Evolutionary conservation across 1,140 invertebrate genomes (phyloP), one percentile per base, ranked within the genome.

Genomic region (Zaprionus nigranus): DNA sequence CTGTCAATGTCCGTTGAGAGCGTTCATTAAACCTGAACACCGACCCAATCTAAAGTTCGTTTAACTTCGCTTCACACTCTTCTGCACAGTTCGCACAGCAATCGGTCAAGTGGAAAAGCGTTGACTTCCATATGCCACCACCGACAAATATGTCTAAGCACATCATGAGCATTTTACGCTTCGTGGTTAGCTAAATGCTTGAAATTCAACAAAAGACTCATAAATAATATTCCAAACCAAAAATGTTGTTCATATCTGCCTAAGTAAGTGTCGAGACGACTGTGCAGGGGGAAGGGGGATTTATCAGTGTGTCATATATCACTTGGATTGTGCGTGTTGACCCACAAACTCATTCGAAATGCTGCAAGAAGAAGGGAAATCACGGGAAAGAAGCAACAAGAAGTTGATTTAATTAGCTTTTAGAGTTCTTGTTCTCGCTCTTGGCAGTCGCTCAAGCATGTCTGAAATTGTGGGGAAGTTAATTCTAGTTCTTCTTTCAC

Each of bases 371-470:
- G 22, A 15, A 53, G 58, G 51, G 17, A 7, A 28, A 7, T 7
- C 7, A 28, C 26, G 24, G 30, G 3, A 7, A 34, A 61, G 63
- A 43, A 64, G 75, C 75, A 56, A 36, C 17, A 71, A 68, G 66
- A 68, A 74, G 54, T 69, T 74, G 59, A 81, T 84, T 88, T 84
- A 88, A 88, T 88, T 84, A 84, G 84, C 71, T 75, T 69, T 57
- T n/a, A 46, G 54, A 72, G 66, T 61, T 59, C 46, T 51, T 71
- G 62, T 69, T 59, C 46, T 38, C 64, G 67, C 67, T 82, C 69
- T 74, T 59, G 54, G 69, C 66, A 68, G 56, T 88, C 75, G 67
- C 84, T 88, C 74, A 84, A 90, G 85, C 81, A 71, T 79, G 75
- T 78, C 81, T 63, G 73, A 78, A 78, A 87, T 83, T 58, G n/a